Evolutionary conservation across 2,797 vertebrate genomes (phyloP).

Genomic region (Ctenopoma multispine): DNA sequence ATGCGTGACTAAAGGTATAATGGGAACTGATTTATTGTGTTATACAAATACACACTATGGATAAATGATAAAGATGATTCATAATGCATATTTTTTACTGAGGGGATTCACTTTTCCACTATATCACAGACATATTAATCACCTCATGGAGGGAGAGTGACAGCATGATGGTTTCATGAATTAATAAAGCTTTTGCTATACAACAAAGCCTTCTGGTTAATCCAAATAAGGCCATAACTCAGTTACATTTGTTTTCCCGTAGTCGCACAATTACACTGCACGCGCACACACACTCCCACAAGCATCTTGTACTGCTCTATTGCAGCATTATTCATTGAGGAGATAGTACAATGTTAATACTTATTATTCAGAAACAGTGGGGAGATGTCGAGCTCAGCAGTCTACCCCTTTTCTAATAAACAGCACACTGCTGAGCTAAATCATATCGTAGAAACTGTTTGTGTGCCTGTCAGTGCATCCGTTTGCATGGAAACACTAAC

Average conservation of each 20-base stretch:
- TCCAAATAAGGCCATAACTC: conserved; percentile 77
- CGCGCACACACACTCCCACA: conserved; percentile 19
- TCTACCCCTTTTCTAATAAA: conserved; percentile 75
- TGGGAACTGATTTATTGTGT: conserved; percentile 66
- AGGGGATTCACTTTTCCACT: conserved; percentile 57
- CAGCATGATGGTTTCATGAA: conserved; percentile 74
- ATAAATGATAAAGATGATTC: conserved; percentile 70
- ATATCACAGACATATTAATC: conserved; percentile 76
- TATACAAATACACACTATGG: conserved; percentile 60
- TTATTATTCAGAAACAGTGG: conserved; percentile 78
- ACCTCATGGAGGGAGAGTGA: conserved; percentile 68
- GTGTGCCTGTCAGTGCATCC: conserved; percentile 32
- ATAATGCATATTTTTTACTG: conserved; percentile 50
- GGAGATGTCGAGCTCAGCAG: conserved; percentile 77
- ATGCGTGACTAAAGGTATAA: conserved; percentile 40
- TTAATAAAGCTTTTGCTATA: conserved; percentile 76
- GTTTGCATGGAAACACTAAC: conserved; percentile 28
- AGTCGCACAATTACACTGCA: conserved; percentile 25
- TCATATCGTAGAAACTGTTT: conserved; percentile 59
- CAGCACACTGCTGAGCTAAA: conserved; percentile 67
- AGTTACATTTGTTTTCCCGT: conserved; percentile 66
- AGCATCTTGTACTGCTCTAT: conserved; percentile 22
- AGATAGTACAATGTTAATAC: conserved; percentile 66
- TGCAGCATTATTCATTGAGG: conserved; percentile 50
- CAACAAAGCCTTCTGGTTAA: conserved; percentile 76